Conservation (phyloP, 92 coral and sea anemone genomes). For the Diadumene lineata region DNA sequence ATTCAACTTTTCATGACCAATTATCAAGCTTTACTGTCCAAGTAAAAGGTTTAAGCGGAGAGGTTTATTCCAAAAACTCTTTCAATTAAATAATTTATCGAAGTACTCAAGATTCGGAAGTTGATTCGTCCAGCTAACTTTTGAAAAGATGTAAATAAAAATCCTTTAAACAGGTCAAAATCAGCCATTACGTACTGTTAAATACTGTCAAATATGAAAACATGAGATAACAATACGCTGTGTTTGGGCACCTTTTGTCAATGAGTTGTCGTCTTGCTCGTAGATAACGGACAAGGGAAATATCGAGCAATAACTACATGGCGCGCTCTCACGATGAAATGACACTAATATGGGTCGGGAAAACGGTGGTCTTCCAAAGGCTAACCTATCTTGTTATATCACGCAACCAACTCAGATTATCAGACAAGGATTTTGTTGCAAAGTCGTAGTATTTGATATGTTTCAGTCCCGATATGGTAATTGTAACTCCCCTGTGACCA, state of each 20-base stretch:
- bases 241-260: slow-evolving; percentile 14
- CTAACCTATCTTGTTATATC: slow-evolving; percentile 48
- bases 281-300: slow-evolving; percentile 28
- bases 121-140: slow-evolving; percentile 87
- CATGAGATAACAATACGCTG: slow-evolving; percentile 21
- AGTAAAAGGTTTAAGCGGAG: slow-evolving; percentile 29
- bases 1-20: not conserved
- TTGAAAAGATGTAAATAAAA: slow-evolving; percentile 83
- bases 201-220: slow-evolving; percentile 14
- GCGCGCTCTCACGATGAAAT: slow-evolving; percentile 44
- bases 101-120: slow-evolving; percentile 91
- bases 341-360: slow-evolving; percentile 60
- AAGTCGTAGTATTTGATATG: slow-evolving; percentile 60
- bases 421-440: slow-evolving; percentile 61
- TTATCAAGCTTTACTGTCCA: slow-evolving; percentile 15
- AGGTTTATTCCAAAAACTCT: slow-evolving; percentile 60
- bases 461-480: slow-evolving; percentile 52
- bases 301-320: slow-evolving; percentile 12
- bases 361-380: slow-evolving; percentile 36
- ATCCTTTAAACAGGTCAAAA: slow-evolving; percentile 50
- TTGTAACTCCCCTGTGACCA: slow-evolving; percentile 26
- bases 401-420: slow-evolving; percentile 62
- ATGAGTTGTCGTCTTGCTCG: slow-evolving; percentile 17
- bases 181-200: slow-evolving; percentile 46
- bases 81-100: slow-evolving; percentile 74